Base-by-base conservation (phyloP, 2,888 invertebrate genomes). In the Pyrrhopygopsis socrates region DNA sequence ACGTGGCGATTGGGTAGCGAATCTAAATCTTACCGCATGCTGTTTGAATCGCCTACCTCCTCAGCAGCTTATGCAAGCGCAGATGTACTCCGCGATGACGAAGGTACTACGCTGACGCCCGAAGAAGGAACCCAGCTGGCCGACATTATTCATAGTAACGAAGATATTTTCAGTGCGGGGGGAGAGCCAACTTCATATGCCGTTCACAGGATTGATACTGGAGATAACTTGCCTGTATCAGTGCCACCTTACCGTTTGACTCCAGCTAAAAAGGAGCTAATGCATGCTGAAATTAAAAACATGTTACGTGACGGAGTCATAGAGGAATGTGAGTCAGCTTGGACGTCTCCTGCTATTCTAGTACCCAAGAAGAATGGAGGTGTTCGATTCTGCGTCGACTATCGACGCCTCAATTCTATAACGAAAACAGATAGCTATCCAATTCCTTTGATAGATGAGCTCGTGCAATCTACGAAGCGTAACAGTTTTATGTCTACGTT, bases 381-480 rank as follows among this genome's bases (percentile, higher is more conserved):
- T 11, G 67, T 89, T 24, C 83, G 96, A 15, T 83, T 96, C 29
- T 95, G 96, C 82, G 91, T 96, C 0, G 96, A 96, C 74, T 96
- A 96, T 71, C 85, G 96, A 0, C 85, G 74, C 18, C 58, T 93
- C 3, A 91, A 93, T 29, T 70, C 81, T 11, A 54, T 93, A 11
- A 94, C 92, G 1, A 89, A 89, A 34, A 68, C 84, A 41, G 88
- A 90, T 93, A 58, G 93, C 81, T 97, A 96, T 63, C 96, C 96
- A 1, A 76, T 96, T 20, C 96, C 97, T 1, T 79, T 93, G 5
- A 96, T 97, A 34, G 96, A 96, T 74, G 96, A 97, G 27, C 82
- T 96, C 29, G 74, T 97, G 9, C 95, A 96, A 65, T 91, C 86
- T 0, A 94, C 96, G 0, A 95, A 94, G 80, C 85, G 83, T 11